Evolutionary conservation across 37 sponge, comb jelly and placozoan genomes (phyloP), one percentile per base, ranked within the genome.

Genomic region (Chondrilla cf. caribensis): DNA sequence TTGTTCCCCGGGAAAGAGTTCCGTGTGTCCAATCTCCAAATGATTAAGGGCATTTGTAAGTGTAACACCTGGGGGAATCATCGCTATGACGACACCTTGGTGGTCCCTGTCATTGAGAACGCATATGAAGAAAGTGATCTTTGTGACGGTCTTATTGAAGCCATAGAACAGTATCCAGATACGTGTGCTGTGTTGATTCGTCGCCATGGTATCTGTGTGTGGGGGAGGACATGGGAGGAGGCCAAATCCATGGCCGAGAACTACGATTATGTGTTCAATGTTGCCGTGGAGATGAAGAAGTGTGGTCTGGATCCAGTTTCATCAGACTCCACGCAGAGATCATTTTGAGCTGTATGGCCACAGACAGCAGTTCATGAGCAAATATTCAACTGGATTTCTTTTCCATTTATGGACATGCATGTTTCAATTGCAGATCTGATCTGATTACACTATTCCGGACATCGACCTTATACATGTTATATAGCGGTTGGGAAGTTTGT

Each of bases 31-130:
- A 77, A 90, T 79, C 81, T 70, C 73, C 85, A 93, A 70, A 87
- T 90, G 90, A 89, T 93, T 38, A 93, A 93, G 55, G 94, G 90
- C 0, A 89, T 93, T 32, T 9, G 35, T 19, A 86, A 54, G 32
- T 84, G 88, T 24, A 21, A 38, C 59, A 85, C 73, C 14, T 81
- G 83, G 37, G 29, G 35, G 38, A 86, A 86, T 18, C 39, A 40
- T 36, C 32, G 87, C 25, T 93, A 78, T 72, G 24, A 83, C 71
- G 90, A 89, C 15, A 38, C 60, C 33, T 78, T 92, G 40, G 78
- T 89, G 35, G 85, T 92, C 8, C 90, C 90, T 28, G 89, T 92
- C 67, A 92, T 92, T 79, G 90, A 92, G 54, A 92, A 92, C 68
- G 86, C 87, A 32, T 84, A 84, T 19, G 66, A 83, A n/a, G 90